phyloP scores from a whole-genome alignment of 2,113 vertebrate species.

The Haplotaxodon microlepis region DNA sequence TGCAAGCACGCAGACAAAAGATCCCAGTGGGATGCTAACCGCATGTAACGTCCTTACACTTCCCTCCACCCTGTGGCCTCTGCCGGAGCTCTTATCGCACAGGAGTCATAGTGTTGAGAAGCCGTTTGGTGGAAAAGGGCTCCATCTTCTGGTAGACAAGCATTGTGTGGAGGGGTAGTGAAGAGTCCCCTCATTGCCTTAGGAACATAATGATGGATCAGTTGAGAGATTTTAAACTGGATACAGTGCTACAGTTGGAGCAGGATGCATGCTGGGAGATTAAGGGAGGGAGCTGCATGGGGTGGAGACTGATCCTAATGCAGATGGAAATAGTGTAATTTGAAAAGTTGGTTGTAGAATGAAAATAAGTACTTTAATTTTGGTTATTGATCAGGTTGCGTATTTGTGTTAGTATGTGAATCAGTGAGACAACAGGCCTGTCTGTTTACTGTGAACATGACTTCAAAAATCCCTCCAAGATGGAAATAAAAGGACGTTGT shows the following conservation, averaged over 20 bases:
- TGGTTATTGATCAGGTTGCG: background rate
- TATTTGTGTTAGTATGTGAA: background rate
- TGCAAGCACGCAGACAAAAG: conserved; percentile 53
- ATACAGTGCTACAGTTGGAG: conserved; percentile 1
- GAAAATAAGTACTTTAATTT: background rate
- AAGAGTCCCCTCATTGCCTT: background rate
- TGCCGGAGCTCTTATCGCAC: background rate
- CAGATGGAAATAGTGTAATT: background rate
- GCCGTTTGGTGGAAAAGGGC: conserved; percentile 24
- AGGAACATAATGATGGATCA: conserved; percentile 35
- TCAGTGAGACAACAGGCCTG: background rate
- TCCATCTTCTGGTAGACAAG: conserved; percentile 33
- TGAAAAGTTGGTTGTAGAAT: background rate
- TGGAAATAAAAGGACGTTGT: background rate
- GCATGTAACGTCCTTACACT: conserved; percentile 37
- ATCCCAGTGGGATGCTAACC: conserved; percentile 42
- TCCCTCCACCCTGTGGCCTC: background rate
- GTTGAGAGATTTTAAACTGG: conserved; percentile 27
- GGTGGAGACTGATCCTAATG: background rate
- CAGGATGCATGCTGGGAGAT: conserved; percentile 28
- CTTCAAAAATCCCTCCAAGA: background rate
- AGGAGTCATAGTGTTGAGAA: background rate
- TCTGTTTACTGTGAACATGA: background rate
- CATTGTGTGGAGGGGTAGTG: background rate
- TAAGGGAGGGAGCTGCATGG: background rate